Evolutionary conservation across 2,888 invertebrate species (phyloP), one percentile per base, ranked within the genome.

Genomic region (Orthosia gracilis): DNA sequence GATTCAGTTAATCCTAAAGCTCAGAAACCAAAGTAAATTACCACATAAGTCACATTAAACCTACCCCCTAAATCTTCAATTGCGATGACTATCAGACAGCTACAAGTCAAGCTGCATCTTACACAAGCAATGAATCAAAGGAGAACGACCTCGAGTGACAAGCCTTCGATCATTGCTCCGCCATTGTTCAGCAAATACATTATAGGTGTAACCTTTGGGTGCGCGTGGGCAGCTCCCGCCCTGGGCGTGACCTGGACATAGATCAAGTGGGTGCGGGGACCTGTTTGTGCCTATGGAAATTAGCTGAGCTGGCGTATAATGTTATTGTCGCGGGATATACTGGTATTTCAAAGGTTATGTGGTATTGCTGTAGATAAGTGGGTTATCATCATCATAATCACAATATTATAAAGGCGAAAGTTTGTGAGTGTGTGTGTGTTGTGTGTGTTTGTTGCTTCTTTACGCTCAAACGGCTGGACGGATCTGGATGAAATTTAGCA

Each of bases 181-280:
- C 80, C 87, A 89, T 88, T 88, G 89, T 89, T 90, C 87, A 76
- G 76, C 78, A 76, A 80, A 84, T 82, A 82, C 80, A 75, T 82
- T 82, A 82, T 82, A 87, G 88, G 88, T 87, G 89, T 91, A 90
- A 92, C 92, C 92, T 92, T 92, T 92, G 86, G 85, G 89, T 69
- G 70, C 69, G 87, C 85, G 92, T 91, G 91, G 91, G 92, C 87
- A 90, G 85, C 70, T 82, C 84, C 90, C 89, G 89, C 89, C 89
- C 90, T 91, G 90, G 91, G 91, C 90, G 91, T 90, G 91, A 92
- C 91, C 92, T 83, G 88, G 80, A 66, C 90, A 90, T 81, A 90
- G 89, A 91, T 73, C 85, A 89, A 80, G 68, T 83, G 71, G 84
- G 66, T 69, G 65, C 73, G 11, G 55, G 68, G 76, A 71, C 84